A percentile compares a stretch with the other conserved stretches of the same genome.
These are phyloP conservation scores for Elephantulus edwardii DNA, from an alignment of 2,113 vertebrate genomes.

Conservation along the genomic window DNA sequence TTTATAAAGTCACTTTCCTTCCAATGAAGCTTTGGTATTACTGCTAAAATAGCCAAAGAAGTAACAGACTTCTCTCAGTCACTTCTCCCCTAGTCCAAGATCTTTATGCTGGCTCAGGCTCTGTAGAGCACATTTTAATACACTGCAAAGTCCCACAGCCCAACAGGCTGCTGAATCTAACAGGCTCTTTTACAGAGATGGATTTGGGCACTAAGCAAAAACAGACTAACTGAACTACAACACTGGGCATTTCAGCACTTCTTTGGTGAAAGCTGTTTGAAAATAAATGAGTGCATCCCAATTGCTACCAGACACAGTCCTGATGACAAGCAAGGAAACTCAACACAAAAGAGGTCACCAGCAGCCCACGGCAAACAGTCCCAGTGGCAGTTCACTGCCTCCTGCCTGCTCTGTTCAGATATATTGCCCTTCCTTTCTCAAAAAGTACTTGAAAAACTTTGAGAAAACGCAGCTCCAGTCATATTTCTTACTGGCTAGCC, in stretches of 20 bases:
- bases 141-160: background rate
- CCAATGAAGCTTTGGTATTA: background rate
- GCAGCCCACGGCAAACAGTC: background rate
- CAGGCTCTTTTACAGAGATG: conserved; percentile 46
- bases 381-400: background rate
- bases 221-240: conserved; percentile 44
- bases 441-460: conserved; percentile 1
- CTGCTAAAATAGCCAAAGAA: background rate
- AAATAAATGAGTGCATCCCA: conserved; percentile 52
- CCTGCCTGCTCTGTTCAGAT: background rate
- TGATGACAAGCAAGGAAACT: conserved; percentile 50
- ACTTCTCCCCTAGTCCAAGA: background rate
- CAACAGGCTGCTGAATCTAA: background rate
- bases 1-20: conserved; percentile 37
- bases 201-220: conserved; percentile 65
- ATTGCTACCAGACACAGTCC: background rate
- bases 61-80: background rate
- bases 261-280: conserved; percentile 14
- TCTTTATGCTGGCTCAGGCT: conserved; percentile 28
- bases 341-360: conserved; percentile 36
- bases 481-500: conserved; percentile 49
- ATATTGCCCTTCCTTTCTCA: conserved; percentile 21
- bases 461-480: conserved; percentile 20
- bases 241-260: conserved; percentile 39
- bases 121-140: background rate